Conservation (phyloP, 2,797 vertebrate genomes). For the Pangasius krempfi region DNA sequence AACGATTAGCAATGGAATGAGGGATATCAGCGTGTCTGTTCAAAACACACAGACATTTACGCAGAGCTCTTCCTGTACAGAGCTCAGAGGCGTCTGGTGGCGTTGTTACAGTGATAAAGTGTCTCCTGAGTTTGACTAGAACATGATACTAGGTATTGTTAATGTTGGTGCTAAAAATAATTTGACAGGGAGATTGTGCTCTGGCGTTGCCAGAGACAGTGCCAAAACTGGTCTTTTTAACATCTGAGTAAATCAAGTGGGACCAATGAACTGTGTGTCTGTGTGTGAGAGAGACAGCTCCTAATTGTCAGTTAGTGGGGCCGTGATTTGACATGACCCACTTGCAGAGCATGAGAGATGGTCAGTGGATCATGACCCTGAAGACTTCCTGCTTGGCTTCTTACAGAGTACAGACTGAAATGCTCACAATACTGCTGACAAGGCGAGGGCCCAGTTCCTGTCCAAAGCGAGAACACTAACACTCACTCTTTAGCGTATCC, state of each 20-base stretch:
- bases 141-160: conserved; percentile 28
- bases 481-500: conserved; percentile 29
- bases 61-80: conserved; percentile 33
- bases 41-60: conserved; percentile 33
- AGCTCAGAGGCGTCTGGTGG: conserved; percentile 27
- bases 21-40: conserved; percentile 46
- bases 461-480: conserved; percentile 23
- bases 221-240: conserved; percentile 41
- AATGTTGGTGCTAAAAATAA: conserved; percentile 48
- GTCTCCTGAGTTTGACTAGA: conserved; percentile 44
- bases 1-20: conserved; percentile 41
- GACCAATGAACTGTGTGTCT: conserved; percentile 45
- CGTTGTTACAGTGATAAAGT: conserved; percentile 48
- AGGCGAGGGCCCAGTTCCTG: conserved; percentile 42
- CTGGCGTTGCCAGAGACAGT: conserved; percentile 34
- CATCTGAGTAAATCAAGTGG: conserved; percentile 17
- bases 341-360: conserved; percentile 73
- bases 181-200: conserved; percentile 34
- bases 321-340: conserved; percentile 63
- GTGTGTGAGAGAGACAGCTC: conserved; percentile 46
- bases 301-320: conserved; percentile 52
- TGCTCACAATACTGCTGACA: conserved; percentile 47
- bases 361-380: conserved; percentile 66
- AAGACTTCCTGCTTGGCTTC: conserved; percentile 67
- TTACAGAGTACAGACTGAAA: conserved; percentile 63